phyloP scores from a whole-genome alignment of 2,888 invertebrate genomes.

The Chrysolina americana region DNA sequence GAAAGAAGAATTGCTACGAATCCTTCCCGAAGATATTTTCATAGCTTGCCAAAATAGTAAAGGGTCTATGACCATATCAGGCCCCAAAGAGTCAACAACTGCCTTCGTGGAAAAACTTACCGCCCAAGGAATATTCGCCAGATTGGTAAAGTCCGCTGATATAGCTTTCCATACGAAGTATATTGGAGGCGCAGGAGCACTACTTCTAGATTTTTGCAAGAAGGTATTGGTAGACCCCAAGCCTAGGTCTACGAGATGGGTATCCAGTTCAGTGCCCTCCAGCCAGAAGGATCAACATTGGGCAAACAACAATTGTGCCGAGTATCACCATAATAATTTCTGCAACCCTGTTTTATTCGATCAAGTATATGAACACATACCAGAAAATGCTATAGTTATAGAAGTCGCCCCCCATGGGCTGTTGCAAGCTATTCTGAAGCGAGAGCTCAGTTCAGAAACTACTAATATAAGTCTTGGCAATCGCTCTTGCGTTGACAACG shows the following conservation, averaged over 20 bases:
- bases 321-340: conserved; percentile 91
- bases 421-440: conserved; percentile 84
- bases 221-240: conserved; percentile 79
- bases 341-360: conserved; percentile 80
- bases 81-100: conserved; percentile 80
- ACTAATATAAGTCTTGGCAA: conserved; percentile 81
- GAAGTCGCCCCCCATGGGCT: conserved; percentile 91
- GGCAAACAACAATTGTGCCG: conserved; percentile 79
- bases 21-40: conserved; percentile 83
- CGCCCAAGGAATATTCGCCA: conserved; percentile 81
- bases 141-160: conserved; percentile 83
- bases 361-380: conserved; percentile 84
- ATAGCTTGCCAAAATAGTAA: conserved; percentile 91
- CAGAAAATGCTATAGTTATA: conserved; percentile 83
- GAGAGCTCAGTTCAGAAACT: conserved; percentile 77
- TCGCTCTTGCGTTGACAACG: conserved; percentile 76
- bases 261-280: conserved; percentile 81
- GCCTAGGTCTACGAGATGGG: conserved; percentile 82
- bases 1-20: conserved; percentile 64
- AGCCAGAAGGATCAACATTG: conserved; percentile 78
- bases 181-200: conserved; percentile 76
- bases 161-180: conserved; percentile 89
- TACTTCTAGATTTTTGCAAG: conserved; percentile 75
- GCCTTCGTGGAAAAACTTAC: conserved; percentile 78
- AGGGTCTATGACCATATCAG: conserved; percentile 92